Conservation (phyloP, 2,797 vertebrate genomes). For the Cebuella pygmaea region DNA sequence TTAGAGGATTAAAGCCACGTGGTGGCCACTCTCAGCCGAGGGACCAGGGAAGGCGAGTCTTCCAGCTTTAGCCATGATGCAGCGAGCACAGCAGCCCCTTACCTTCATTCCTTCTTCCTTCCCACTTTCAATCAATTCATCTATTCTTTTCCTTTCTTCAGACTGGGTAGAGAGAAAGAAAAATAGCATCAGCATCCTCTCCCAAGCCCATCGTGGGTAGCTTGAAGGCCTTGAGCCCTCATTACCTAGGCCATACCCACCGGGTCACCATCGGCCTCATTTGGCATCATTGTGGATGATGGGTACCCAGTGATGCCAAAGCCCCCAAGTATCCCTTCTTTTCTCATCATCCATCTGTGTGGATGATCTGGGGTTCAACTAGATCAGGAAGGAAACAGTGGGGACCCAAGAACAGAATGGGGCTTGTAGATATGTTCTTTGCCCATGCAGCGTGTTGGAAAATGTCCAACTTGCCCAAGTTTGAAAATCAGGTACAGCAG, state of each 20-base stretch:
- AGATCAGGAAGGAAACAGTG: not conserved
- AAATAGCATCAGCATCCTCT: not conserved
- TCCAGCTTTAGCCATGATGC: not conserved
- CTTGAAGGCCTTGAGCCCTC: no score
- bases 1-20: fast-evolving
- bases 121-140: conserved; percentile 93
- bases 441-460: not conserved
- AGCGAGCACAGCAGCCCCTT: conserved; percentile 23
- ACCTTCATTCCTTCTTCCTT: conserved; percentile 99
- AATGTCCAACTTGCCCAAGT: not conserved
- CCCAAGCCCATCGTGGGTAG: fast-evolving
- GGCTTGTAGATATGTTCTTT: not conserved
- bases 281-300: not conserved
- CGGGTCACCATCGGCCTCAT: not conserved
- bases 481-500: not conserved
- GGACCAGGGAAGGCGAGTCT: fast-evolving
- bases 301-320: fast-evolving
- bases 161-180: conserved; percentile 85
- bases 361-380: not conserved
- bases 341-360: not conserved
- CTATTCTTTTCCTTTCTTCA: conserved; percentile 94
- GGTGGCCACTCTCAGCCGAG: fast-evolving
- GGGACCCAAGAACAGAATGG: not conserved
- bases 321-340: not conserved
- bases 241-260: fast-evolving